A percentile compares a stretch with the other conserved stretches of the same genome.
Conservation (phyloP, 1,140 invertebrate genomes). For the Drosophila littoralis region DNA sequence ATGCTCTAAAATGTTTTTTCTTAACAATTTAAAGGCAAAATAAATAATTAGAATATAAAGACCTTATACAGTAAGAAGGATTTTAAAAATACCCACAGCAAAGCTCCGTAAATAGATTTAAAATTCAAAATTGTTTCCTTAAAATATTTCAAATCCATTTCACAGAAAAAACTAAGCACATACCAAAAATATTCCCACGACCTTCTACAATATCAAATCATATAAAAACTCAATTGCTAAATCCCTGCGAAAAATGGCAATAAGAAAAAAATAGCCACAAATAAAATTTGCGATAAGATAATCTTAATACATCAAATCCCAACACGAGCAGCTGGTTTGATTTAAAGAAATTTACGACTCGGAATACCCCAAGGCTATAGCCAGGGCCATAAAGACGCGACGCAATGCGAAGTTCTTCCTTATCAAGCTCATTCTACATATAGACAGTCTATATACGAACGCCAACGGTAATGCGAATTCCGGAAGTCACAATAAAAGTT, state of each 20-base stretch:
- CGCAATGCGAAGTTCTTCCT: conserved; percentile 11
- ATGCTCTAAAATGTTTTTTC: no score
- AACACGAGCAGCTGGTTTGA: conserved; percentile 47
- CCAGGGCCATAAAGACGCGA: conserved; percentile 13
- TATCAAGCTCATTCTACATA: conserved; percentile 34
- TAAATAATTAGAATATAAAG: no score
- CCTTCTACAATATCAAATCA: conserved; percentile 14
- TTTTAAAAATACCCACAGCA: no score
- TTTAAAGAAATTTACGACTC: conserved; percentile 62
- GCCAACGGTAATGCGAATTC: conserved; percentile 9
- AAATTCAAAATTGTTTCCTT: neutral
- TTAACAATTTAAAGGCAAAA: no score
- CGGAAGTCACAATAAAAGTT: conserved; percentile 21
- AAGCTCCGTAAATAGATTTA: no score
- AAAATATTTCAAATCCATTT: neutral
- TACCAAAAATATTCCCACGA: neutral
- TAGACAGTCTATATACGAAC: neutral
- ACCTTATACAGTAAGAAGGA: no score
- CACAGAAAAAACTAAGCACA: neutral
- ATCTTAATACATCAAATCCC: conserved; percentile 55
- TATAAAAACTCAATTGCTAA: conserved; percentile 44
- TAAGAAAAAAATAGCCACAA: conserved; percentile 56
- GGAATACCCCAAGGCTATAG: conserved; percentile 54
- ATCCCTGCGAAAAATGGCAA: conserved; percentile 48
- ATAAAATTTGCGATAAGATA: conserved; percentile 70